Evolutionary conservation across 2,797 vertebrate genomes (phyloP), one percentile per base, ranked within the genome.

Genomic region (Clarias platycephalus): DNA sequence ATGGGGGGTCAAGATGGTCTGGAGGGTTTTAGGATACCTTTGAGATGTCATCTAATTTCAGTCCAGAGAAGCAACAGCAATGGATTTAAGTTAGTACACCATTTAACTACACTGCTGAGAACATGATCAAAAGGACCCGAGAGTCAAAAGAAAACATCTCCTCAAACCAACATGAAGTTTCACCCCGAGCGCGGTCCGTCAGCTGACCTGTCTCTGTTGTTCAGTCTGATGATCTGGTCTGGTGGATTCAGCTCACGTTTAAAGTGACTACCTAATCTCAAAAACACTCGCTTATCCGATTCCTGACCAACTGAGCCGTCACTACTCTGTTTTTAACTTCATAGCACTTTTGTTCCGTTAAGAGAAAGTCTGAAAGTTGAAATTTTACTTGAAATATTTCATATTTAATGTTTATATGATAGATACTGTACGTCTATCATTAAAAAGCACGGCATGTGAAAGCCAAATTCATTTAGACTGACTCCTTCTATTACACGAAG

Each of bases 1-100:
- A n/a, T n/a, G 7, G 57, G 34, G 49, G 0, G 1, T 44, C 44
- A 49, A 49, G 44, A 49, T 5, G 5, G 18, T 31, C n/a, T 2
- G 12, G 31, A 8, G 1, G 20, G 44, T 49, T 76, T 40, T 37
- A 66, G 7, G 22, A 22, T 31, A 62, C 26, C 57, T 72, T 37
- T 2, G 60, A 0, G 7, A 28, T 8, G 24, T 6, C 74, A 22
- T 70, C 18, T 58, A 58, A 78, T 15, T 77, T 55, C 82, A 37
- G 82, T 26, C 44, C 60, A 83, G 60, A 63, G 60, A 55, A 76
- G 58, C 72, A 60, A 57, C 28, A 64, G 71, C 40, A 28, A 24
- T 67, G 8, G 18, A 49, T 78, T 62, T 18, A 78, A 40, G 75
- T 40, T 78, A 37, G 15, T 78, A 78, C 75, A 78, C 16, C 18